phyloP scores from a whole-genome alignment of 2,113 vertebrate species.

The Esox niger region DNA sequence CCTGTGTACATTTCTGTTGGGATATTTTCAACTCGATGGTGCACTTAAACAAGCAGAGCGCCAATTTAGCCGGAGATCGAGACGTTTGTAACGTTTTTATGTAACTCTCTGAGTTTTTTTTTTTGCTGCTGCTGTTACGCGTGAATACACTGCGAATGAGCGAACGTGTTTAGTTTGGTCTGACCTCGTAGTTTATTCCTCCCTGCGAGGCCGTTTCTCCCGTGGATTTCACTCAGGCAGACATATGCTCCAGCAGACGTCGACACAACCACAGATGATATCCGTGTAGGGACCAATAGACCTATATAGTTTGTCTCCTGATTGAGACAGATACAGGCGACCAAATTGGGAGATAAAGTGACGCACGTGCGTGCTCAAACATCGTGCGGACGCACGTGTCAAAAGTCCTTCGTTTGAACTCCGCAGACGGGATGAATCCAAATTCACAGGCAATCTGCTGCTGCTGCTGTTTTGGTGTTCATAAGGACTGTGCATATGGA shows the following conservation, averaged over 20 bases:
- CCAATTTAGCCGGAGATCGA: neutral
- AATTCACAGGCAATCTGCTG: constrained; percentile 19
- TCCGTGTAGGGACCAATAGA: neutral
- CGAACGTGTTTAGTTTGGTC: too few relatives aligned
- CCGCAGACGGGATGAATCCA: neutral
- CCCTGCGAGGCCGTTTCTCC: neutral
- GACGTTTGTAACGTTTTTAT: too few relatives aligned
- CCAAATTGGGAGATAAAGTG: neutral
- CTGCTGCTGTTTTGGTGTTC: constrained; percentile 2
- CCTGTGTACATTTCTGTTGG: neutral
- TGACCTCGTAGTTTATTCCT: too few relatives aligned
- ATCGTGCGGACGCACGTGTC: neutral
- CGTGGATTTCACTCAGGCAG: neutral
- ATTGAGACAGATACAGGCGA: constrained; percentile 7
- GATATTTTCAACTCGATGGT: neutral
- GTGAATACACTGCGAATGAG: too few relatives aligned
- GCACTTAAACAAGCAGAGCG: neutral
- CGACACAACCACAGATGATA: constrained; percentile 18
- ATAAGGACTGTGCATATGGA: neutral
- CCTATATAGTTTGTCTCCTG: neutral
- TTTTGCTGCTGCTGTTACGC: too few relatives aligned
- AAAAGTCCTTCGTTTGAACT: neutral
- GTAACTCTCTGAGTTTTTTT: too few relatives aligned
- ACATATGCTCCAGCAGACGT: neutral
- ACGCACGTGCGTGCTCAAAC: neutral